Percentiles rank a stretch among this genome's conserved stretches.
Conservation (phyloP, 2,888 invertebrate genomes). For the Thereva nobilitata region DNA sequence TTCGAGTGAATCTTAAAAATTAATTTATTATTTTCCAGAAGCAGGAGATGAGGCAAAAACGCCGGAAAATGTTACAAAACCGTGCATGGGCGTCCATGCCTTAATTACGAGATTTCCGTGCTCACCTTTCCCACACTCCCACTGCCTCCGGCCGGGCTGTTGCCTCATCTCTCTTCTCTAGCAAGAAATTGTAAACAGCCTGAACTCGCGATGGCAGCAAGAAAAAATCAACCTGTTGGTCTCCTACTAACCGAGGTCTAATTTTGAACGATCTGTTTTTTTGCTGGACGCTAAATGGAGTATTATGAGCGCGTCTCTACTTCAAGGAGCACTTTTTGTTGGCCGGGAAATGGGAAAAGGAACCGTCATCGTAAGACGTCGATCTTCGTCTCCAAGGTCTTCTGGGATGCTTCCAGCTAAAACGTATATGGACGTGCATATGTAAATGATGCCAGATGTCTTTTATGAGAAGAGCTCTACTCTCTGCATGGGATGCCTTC, state of each 20-base stretch:
- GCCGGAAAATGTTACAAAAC: conserved; percentile 32
- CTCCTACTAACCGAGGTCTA: conserved; percentile 17
- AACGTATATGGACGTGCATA: background rate
- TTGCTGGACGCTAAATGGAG: background rate
- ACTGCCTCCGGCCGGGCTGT: conserved; percentile 9
- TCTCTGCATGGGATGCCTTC: conserved; percentile 28
- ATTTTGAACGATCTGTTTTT: conserved; percentile 21
- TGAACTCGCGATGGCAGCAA: conserved; percentile 7
- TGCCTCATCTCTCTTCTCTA: conserved; percentile 12
- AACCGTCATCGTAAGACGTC: conserved; percentile 6
- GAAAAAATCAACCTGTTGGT: conserved; percentile 32
- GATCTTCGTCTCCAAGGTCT: conserved; percentile 5
- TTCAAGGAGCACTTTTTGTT: background rate
- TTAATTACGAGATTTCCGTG: conserved; percentile 16
- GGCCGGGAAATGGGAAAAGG: conserved; percentile 10
- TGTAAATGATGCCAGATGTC: conserved; percentile 34
- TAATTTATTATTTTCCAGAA: conserved; percentile 14
- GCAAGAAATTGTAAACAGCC: conserved; percentile 4
- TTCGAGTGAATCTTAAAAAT: background rate
- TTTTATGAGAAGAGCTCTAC: conserved; percentile 20
- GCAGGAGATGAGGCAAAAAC: background rate
- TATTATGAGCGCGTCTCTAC: conserved; percentile 11
- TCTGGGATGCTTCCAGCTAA: conserved; percentile 2
- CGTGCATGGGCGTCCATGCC: conserved; percentile 7
- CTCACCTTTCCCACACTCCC: conserved; percentile 34